phyloP scores from a whole-genome alignment of 2,113 vertebrate species.

The Epinephelus moara region DNA sequence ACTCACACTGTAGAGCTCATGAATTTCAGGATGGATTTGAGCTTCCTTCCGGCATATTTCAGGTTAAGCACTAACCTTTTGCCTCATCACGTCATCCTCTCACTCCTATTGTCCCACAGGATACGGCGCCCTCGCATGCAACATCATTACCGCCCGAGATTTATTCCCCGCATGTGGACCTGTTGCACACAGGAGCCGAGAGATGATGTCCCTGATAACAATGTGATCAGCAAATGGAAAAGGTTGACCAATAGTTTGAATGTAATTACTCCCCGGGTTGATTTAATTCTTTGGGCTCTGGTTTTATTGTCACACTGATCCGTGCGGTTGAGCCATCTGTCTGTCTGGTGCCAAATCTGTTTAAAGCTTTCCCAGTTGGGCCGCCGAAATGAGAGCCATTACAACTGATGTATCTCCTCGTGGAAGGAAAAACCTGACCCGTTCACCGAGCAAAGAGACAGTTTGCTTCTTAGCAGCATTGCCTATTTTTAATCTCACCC shows the following conservation, averaged over 20 bases:
- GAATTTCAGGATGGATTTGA: slow-evolving; percentile 14
- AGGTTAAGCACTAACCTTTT: slow-evolving; percentile 26
- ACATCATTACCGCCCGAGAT: slow-evolving; percentile 34
- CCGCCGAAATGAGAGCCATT: slow-evolving; percentile 47
- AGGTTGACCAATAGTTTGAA: slow-evolving; percentile 57
- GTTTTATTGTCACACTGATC: slow-evolving; percentile 66
- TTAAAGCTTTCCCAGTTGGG: slow-evolving; percentile 57
- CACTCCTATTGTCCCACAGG: slow-evolving; percentile 17
- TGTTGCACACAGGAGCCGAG: slow-evolving; percentile 40
- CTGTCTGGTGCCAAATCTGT: slow-evolving; percentile 61
- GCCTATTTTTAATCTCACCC: slow-evolving; percentile 2
- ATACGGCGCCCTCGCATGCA: slow-evolving; percentile 14
- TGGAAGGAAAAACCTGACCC: slow-evolving; percentile 47
- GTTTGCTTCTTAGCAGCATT: slow-evolving; percentile 5
- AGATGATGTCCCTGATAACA: slow-evolving; percentile 61
- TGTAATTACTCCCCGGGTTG: slow-evolving; percentile 62
- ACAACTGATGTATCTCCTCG: slow-evolving; percentile 49
- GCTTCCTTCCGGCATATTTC: slow-evolving; percentile 11
- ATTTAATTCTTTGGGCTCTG: slow-evolving; percentile 72
- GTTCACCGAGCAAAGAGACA: not conserved
- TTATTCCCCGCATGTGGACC: slow-evolving; percentile 37
- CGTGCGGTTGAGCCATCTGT: slow-evolving; percentile 61
- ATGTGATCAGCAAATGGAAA: slow-evolving; percentile 50
- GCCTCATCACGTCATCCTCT: slow-evolving; percentile 17
- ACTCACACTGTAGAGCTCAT: slow-evolving; percentile 8